A percentile compares a stretch with the other conserved stretches of the same genome.
phyloP scores from a whole-genome alignment of 2,797 vertebrate genomes.

The Cheirogaleus major region DNA sequence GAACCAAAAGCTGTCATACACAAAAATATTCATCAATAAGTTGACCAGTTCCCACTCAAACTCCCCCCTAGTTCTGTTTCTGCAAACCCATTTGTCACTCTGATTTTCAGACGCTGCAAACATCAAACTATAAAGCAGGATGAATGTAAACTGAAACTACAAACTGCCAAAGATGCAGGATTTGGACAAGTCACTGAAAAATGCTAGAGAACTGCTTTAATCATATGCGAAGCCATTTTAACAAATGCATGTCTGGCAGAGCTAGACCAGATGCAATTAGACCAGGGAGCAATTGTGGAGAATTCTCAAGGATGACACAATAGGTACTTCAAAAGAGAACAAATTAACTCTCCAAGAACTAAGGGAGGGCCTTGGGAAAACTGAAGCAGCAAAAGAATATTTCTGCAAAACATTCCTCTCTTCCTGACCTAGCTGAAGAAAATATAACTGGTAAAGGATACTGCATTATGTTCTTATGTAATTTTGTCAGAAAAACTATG shows the following conservation, averaged over 20 bases:
- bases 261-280: constrained; percentile 37
- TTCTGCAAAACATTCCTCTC: not conserved
- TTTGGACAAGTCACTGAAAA: constrained; percentile 24
- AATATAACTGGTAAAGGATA: not conserved
- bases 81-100: not conserved
- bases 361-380: not conserved
- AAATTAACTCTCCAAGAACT: constrained; percentile 15
- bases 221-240: constrained; percentile 10
- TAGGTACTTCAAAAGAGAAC: constrained; percentile 1
- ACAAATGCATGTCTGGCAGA: constrained; percentile 7
- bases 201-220: not conserved
- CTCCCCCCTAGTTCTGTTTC: not conserved
- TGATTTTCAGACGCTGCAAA: not conserved
- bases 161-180: not conserved
- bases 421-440: not conserved
- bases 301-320: constrained; percentile 24
- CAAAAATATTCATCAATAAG: constrained; percentile 5
- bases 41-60: not conserved
- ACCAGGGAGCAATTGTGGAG: not conserved
- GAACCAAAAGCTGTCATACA: not conserved
- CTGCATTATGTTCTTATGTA: not conserved
- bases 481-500: not conserved
- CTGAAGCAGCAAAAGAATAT: not conserved
- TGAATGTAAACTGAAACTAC: not conserved
- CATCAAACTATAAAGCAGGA: not conserved